Evolutionary conservation across 2,888 invertebrate species (phyloP).

Genomic region (Aleiodes leptofemur): DNA sequence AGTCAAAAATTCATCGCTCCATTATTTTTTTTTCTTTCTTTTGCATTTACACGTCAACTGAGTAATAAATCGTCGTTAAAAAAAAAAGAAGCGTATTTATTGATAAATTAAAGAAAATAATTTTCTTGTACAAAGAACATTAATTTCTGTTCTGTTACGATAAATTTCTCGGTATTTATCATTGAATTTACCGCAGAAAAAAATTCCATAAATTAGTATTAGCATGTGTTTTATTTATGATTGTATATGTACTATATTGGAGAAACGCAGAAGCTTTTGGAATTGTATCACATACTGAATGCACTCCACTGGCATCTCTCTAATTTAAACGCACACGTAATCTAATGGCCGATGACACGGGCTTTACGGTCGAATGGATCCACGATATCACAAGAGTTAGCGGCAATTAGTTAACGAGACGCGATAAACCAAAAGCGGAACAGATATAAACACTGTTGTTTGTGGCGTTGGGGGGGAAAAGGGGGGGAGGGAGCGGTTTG

Average conservation of each 20-base stretch:
- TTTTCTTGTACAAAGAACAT: background rate
- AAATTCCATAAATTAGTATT: too few relatives aligned
- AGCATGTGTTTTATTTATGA: too few relatives aligned
- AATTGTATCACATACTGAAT: background rate
- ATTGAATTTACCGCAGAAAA: background rate
- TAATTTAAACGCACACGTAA: conserved; percentile 28
- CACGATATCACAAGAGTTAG: conserved; percentile 38
- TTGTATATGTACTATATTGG: too few relatives aligned
- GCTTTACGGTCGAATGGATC: conserved; percentile 51
- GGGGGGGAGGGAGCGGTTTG: too few relatives aligned
- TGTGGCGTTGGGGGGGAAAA: too few relatives aligned
- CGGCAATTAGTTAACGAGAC: conserved; percentile 56
- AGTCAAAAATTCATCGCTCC: background rate
- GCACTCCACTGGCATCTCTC: conserved; percentile 17
- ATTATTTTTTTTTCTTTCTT: background rate
- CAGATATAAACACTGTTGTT: background rate
- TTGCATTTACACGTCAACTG: conserved; percentile 12
- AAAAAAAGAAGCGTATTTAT: background rate
- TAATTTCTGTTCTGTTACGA: background rate
- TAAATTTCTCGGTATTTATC: conserved; percentile 7
- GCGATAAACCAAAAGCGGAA: conserved; percentile 43
- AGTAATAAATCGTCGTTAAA: conserved; percentile 7
- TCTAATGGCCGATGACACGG: conserved; percentile 61
- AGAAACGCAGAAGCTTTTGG: too few relatives aligned
- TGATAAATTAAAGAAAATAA: background rate